phyloP scores from a whole-genome alignment of 2,888 invertebrate species.

The Drosophila infuscata region DNA sequence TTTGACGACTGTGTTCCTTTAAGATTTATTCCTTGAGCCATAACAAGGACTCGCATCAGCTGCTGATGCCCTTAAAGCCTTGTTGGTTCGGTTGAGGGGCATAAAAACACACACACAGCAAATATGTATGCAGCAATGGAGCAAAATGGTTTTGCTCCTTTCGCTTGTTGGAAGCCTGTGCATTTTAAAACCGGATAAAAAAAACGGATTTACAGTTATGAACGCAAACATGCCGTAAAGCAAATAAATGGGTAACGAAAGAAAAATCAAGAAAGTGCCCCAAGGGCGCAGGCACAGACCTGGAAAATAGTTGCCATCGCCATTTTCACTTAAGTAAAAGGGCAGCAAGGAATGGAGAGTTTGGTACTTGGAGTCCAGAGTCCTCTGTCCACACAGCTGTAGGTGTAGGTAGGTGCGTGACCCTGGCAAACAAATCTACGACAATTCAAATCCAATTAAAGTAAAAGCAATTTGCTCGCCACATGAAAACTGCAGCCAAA shows the following conservation, averaged over 20 bases:
- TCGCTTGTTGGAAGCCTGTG: conserved; percentile 28
- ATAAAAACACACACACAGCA: conserved; percentile 2
- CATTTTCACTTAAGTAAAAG: conserved; percentile 1
- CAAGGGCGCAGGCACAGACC: conserved; percentile 29
- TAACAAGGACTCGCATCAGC: neutral
- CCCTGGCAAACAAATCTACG: conserved; percentile 28
- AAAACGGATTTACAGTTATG: conserved; percentile 79
- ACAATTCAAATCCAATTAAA: conserved; percentile 73
- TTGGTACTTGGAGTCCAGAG: neutral
- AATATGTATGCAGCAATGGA: conserved; percentile 24
- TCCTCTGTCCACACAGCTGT: neutral
- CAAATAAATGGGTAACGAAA: conserved; percentile 61
- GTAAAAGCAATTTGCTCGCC: conserved; percentile 70
- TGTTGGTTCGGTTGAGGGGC: conserved; percentile 2
- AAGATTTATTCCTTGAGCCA: neutral
- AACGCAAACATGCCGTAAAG: conserved; percentile 74
- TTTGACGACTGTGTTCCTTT: neutral
- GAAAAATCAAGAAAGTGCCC: conserved; percentile 46
- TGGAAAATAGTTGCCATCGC: conserved; percentile 43
- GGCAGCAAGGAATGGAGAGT: neutral
- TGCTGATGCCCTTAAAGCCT: neutral
- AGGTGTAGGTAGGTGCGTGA: conserved; percentile 45
- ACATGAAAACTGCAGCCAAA: conserved; percentile 39
- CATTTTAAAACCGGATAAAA: conserved; percentile 68
- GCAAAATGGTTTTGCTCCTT: conserved; percentile 4